Conservation (phyloP, 2,888 invertebrate species). For the Sinopyrophorus schimmeli region DNA sequence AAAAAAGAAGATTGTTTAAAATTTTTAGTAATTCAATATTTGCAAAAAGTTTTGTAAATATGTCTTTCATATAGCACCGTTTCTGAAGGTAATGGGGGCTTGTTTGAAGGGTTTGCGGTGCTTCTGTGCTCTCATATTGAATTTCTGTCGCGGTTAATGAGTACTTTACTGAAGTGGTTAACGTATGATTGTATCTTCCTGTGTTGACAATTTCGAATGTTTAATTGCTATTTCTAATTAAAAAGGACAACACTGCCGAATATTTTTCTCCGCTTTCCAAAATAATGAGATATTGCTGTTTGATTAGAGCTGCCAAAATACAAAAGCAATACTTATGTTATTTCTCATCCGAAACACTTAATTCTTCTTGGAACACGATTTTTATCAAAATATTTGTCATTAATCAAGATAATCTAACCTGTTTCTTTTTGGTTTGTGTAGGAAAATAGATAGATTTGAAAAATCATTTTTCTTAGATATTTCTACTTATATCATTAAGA, state of each 20-base stretch:
- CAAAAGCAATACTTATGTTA: constrained; percentile 16
- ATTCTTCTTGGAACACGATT: constrained; percentile 44
- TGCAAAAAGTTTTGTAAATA: too few species aligned
- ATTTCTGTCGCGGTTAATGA: constrained; percentile 38
- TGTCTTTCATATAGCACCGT: too few species aligned
- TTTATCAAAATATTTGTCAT: constrained; percentile 56
- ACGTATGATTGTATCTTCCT: constrained; percentile 36
- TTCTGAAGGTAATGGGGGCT: constrained; percentile 29
- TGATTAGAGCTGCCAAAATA: constrained; percentile 8
- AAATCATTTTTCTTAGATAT: constrained; percentile 43
- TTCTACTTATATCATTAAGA: constrained; percentile 54
- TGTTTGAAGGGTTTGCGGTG: constrained; percentile 40
- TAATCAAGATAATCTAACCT: constrained; percentile 54
- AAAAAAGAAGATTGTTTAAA: too few species aligned
- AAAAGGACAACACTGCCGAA: not conserved
- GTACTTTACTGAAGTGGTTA: constrained; percentile 35
- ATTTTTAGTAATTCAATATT: too few species aligned
- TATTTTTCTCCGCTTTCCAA: constrained; percentile 4
- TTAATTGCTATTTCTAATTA: constrained; percentile 16
- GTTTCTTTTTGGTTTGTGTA: constrained; percentile 47
- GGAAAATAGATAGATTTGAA: constrained; percentile 52
- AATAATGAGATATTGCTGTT: constrained; percentile 12
- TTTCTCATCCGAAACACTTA: constrained; percentile 29
- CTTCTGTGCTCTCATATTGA: constrained; percentile 38
- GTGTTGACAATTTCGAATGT: constrained; percentile 20